Evolutionary conservation across 2,797 vertebrate species (phyloP).

Genomic region (Manis crassicaudata): DNA sequence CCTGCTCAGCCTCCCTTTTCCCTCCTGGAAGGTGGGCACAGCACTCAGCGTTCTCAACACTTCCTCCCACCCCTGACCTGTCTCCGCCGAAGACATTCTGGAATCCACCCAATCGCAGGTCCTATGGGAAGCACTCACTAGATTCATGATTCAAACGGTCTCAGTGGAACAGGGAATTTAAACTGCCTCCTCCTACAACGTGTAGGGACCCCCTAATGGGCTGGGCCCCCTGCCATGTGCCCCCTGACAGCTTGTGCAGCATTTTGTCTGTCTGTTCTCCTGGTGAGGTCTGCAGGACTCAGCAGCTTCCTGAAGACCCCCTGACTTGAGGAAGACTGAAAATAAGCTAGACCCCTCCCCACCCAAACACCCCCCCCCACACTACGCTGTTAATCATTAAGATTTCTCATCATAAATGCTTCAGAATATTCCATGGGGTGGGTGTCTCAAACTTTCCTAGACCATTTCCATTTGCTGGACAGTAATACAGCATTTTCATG

Average conservation of each 20-base stretch:
- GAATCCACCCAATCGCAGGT: background rate
- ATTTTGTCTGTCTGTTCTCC: accelerated
- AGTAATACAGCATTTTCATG: accelerated
- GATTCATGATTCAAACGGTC: background rate
- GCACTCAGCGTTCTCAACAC: accelerated
- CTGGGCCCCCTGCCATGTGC: background rate
- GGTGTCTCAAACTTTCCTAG: background rate
- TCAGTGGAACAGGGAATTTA: background rate
- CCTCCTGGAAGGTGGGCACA: background rate
- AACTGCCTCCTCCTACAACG: accelerated
- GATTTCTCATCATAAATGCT: background rate
- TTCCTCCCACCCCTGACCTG: accelerated
- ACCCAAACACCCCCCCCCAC: background rate
- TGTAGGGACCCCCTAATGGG: background rate
- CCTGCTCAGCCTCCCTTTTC: background rate
- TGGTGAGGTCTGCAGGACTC: background rate
- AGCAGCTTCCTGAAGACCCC: background rate
- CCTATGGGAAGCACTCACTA: background rate
- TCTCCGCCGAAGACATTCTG: background rate
- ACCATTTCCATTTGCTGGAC: background rate
- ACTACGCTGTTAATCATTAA: too few relatives aligned
- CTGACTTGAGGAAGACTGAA: background rate
- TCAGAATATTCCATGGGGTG: background rate
- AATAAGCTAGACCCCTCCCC: too few relatives aligned
- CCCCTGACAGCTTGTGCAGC: background rate